These are phyloP conservation scores for Platycheirus albimanus DNA, from an alignment of 2,888 invertebrate genomes.

Conservation along the genomic window DNA sequence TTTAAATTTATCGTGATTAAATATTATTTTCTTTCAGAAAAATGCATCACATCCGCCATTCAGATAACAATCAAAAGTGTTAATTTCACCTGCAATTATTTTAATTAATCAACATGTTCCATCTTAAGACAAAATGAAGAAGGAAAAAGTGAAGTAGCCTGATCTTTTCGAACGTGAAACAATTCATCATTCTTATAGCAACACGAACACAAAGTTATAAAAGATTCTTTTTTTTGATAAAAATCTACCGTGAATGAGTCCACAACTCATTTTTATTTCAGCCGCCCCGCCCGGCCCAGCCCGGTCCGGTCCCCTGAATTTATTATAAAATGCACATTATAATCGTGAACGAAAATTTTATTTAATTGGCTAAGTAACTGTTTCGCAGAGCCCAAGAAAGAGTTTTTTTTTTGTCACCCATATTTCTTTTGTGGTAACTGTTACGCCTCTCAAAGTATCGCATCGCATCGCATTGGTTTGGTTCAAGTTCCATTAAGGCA, in stretches of 20 bases:
- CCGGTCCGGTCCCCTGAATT: too few relatives aligned
- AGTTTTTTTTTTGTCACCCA: too few relatives aligned
- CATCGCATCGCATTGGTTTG: background rate
- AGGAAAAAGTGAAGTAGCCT: conserved; percentile 13
- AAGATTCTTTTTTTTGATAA: background rate
- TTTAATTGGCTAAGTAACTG: too few relatives aligned
- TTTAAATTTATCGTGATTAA: background rate
- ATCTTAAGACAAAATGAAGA: background rate
- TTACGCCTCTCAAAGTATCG: conserved; percentile 6
- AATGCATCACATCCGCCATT: conserved; percentile 9
- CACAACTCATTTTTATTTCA: conserved; percentile 20
- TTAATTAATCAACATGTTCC: conserved; percentile 27
- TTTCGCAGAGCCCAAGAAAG: too few relatives aligned
- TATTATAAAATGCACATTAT: too few relatives aligned
- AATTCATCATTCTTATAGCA: conserved; percentile 16
- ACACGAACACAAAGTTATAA: background rate
- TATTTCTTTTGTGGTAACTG: background rate
- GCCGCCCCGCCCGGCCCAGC: too few relatives aligned
- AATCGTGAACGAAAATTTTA: too few relatives aligned
- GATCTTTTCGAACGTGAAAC: background rate
- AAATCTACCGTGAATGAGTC: conserved; percentile 3
- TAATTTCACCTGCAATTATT: conserved; percentile 35
- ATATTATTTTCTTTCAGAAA: background rate
- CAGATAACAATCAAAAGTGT: conserved; percentile 25
- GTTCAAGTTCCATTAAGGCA: conserved; percentile 25